phyloP scores from a whole-genome alignment of 1,140 invertebrate species.

The Achatina immaculata region DNA sequence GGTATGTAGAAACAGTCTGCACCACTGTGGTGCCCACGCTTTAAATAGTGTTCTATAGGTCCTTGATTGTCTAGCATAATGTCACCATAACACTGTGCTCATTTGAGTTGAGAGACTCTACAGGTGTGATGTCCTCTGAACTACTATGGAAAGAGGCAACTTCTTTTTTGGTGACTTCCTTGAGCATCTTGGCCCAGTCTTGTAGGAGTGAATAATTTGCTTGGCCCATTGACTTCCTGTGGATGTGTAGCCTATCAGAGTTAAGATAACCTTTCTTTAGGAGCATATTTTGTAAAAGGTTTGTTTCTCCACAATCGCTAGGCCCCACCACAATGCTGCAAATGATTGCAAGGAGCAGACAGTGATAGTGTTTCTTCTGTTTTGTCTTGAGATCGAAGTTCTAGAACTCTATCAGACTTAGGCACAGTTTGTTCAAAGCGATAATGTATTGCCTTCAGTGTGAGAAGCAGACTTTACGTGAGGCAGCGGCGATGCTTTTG shows the following conservation, averaged over 20 bases:
- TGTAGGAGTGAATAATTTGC: neutral
- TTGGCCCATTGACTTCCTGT: neutral
- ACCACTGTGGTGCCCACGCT: too few species aligned
- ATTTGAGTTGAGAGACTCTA: too few species aligned
- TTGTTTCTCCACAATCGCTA: neutral
- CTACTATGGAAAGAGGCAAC: too few species aligned
- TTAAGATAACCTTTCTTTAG: neutral
- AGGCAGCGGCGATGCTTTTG: neutral
- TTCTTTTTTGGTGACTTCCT: too few species aligned
- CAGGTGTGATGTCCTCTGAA: too few species aligned
- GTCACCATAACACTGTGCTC: too few species aligned
- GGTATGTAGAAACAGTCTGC: too few species aligned
- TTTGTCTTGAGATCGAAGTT: neutral
- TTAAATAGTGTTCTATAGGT: too few species aligned
- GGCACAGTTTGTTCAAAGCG: too few species aligned
- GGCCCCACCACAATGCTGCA: neutral
- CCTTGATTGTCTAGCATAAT: too few species aligned
- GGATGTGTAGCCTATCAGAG: neutral
- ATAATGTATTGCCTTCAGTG: slow-evolving; percentile 9
- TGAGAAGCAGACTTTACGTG: neutral
- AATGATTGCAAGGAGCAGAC: neutral
- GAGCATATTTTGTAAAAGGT: neutral
- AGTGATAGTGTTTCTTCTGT: neutral
- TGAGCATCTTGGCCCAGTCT: too few species aligned
- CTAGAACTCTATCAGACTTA: neutral